phyloP scores from a whole-genome alignment of 2,888 invertebrate species.

The Cantharis lateralis region DNA sequence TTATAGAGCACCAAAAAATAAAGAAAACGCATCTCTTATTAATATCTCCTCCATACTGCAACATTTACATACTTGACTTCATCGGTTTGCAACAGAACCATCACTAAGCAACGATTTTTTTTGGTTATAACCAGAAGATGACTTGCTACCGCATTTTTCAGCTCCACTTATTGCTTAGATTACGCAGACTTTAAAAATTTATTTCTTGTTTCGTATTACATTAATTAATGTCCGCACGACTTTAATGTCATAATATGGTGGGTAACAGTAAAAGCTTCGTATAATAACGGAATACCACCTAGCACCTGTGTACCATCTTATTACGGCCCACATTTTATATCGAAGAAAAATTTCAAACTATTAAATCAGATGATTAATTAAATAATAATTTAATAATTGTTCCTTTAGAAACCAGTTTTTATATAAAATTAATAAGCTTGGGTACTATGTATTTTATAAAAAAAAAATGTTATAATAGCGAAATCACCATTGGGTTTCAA shows the following conservation, averaged over 20 bases:
- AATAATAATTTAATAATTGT: too few relatives aligned
- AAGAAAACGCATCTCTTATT: conserved; percentile 37
- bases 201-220: conserved; percentile 16
- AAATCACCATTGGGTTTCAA: too few relatives aligned
- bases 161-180: conserved; percentile 14
- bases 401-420: too few relatives aligned
- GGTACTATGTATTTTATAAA: too few relatives aligned
- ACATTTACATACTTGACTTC: conserved; percentile 4
- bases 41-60: conserved; percentile 33
- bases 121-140: conserved; percentile 1
- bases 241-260: not conserved
- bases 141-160: conserved; percentile 8
- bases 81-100: conserved; percentile 3
- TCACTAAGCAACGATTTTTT: conserved; percentile 7
- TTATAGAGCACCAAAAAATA: conserved; percentile 31
- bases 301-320: conserved; percentile 5
- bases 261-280: conserved; percentile 25
- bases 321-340: not conserved
- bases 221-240: not conserved
- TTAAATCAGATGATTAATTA: not conserved
- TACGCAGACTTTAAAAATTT: conserved; percentile 9
- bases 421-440: too few relatives aligned
- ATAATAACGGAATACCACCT: conserved; percentile 16
- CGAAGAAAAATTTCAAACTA: not conserved
- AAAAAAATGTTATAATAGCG: too few relatives aligned